A percentile compares a stretch with the other conserved stretches of the same genome.
phyloP scores from a whole-genome alignment of 2,888 invertebrate genomes.

The Meloe dianella region DNA sequence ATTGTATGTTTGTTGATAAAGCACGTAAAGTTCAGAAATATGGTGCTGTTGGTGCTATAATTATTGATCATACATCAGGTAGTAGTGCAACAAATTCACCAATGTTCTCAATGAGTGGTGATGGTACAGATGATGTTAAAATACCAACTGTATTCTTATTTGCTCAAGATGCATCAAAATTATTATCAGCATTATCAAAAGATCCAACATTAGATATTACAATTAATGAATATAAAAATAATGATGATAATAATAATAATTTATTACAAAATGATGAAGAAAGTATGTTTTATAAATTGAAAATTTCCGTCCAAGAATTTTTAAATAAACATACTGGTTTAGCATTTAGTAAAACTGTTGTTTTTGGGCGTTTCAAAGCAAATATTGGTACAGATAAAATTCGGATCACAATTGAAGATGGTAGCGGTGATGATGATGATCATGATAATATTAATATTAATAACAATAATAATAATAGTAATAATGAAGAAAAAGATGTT shows the following conservation, averaged over 20 bases:
- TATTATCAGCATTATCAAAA: constrained; percentile 66
- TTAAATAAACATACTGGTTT: constrained; percentile 57
- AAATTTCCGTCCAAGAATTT: constrained; percentile 59
- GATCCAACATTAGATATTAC: constrained; percentile 65
- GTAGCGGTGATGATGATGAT: constrained; percentile 27
- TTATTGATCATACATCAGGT: constrained; percentile 81
- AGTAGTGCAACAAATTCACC: constrained; percentile 78
- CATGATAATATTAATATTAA: too few species aligned
- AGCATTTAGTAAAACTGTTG: constrained; percentile 52
- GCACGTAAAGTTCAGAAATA: constrained; percentile 81
- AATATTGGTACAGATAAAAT: constrained; percentile 54
- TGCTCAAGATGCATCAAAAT: constrained; percentile 72
- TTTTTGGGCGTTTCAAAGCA: constrained; percentile 54
- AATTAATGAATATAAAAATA: constrained; percentile 60
- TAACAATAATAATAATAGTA: too few species aligned
- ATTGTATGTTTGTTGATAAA: constrained; percentile 96
- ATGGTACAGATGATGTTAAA: constrained; percentile 82
- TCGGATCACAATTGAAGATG: constrained; percentile 48
- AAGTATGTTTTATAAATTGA: constrained; percentile 58
- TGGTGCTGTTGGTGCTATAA: constrained; percentile 84
- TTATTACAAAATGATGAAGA: constrained; percentile 60
- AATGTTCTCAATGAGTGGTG: constrained; percentile 96
- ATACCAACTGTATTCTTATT: constrained; percentile 94
- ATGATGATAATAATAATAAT: constrained; percentile 51
- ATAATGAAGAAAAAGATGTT: neutral